Base-by-base conservation (phyloP, 2,888 invertebrate species). In the Sericinus montela region DNA sequence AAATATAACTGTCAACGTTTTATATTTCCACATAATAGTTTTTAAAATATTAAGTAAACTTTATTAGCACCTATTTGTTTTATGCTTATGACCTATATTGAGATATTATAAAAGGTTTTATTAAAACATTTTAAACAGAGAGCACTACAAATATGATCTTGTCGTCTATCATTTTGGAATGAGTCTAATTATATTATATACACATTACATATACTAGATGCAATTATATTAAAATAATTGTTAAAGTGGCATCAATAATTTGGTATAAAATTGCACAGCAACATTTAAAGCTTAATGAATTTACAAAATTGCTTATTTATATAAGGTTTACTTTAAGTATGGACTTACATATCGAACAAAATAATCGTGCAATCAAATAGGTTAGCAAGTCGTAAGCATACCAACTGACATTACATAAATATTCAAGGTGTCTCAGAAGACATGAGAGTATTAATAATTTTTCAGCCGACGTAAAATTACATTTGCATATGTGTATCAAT, bases 51-150 rank as follows among this genome's bases (percentile, higher is more conserved):
- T 83, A 83, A 82, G 81, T 80, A 84, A 80, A 76, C 76, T 63
- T 69, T 74, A 65, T 60, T 81, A 84, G 85, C 84, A 85, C 84
- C 85, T 82, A 80, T 73, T 47, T 11, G 49, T 50, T 50, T 50
- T 40, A 41, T 28, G 37, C 28, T 39, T 45, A 44, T 48, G 3
- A 19, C 3, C 32, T 44, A 25, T 30, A 11, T 16, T 30, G 13
- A 40, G 16, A 43, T 43, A 7, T 35, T 23, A 29, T 36, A 45
- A n/a, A 38, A 42, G 23, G 1, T 36, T 25, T 29, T 7, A 32
- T 41, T 41, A 37, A 35, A 49, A 40, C n/a, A 47, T 34, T 35
- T 8, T 14, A 29, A 9, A 34, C 25, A 48, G 48, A 43, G 48
- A 48, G 47, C 47, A 40, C 40, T 11, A 19, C 16, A 29, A 13